These are phyloP conservation scores for Rhodinocichla rosea DNA, from an alignment of 2,113 vertebrate genomes.

Conservation along the genomic window DNA sequence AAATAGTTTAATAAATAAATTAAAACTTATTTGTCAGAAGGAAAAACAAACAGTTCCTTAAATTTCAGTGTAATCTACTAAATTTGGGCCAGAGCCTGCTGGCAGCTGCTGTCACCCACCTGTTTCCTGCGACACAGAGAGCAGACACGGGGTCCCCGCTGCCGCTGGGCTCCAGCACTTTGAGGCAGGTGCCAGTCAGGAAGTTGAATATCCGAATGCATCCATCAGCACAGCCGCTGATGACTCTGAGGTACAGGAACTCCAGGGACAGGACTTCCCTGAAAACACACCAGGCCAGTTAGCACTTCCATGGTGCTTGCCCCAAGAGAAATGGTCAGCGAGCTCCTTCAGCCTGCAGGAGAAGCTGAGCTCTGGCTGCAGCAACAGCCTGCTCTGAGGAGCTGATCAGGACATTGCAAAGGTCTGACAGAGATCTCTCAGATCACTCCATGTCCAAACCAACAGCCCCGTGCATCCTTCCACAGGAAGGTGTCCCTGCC, in stretches of 20 bases:
- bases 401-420: background rate
- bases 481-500: background rate
- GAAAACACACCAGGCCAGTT: background rate
- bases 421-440: background rate
- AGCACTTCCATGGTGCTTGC: background rate
- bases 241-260: constrained; percentile 81
- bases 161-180: constrained; percentile 72
- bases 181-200: constrained; percentile 82
- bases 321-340: background rate
- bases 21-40: background rate
- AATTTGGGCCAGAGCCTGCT: background rate
- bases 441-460: background rate
- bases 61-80: background rate
- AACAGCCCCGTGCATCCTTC: background rate
- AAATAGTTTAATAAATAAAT: background rate
- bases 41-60: background rate
- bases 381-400: background rate
- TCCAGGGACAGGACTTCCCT: constrained; percentile 85
- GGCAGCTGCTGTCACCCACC: constrained; percentile 66
- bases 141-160: constrained; percentile 74
- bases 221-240: constrained; percentile 88
- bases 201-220: constrained; percentile 87
- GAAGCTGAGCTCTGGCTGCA: background rate
- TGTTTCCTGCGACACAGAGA: constrained; percentile 73
- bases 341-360: background rate